Evolutionary conservation across 2,797 vertebrate species (phyloP), one percentile per base, ranked within the genome.

Genomic region (Sebastes nivosus): DNA sequence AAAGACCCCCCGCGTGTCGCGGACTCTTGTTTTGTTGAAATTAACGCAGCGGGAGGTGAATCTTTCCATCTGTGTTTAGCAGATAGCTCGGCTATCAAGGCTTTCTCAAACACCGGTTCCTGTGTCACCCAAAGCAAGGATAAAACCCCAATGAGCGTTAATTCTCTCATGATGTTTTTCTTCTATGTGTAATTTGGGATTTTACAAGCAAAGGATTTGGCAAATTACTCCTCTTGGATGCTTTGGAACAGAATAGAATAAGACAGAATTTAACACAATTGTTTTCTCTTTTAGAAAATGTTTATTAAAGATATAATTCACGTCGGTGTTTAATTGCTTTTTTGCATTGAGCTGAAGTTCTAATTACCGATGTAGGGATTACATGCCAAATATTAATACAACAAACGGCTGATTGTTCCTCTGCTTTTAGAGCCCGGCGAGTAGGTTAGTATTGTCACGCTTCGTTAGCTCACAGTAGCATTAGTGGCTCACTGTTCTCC

Each of bases 11-110:
- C 27, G 20, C 0, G 1, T 46, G 36, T 77, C 20, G 1, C 13
- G 11, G 55, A 64, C 16, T 22, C 24, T 67, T 8, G 16, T 73
- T 70, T 66, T 75, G 38, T 61, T 71, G 57, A 71, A 85, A 85
- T 80, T 18, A 76, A 55, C 79, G 3, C 77, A 61, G 81, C 64
- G 55, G 89, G 78, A 73, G 54, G 63, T 16, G 32, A 77, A 79
- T 86, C 65, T 74, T 85, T 79, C 81, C 6, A 79, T 80, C 72
- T 84, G 67, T 67, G 71, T 80, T 79, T 32, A 66, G 57, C 50
- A 74, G 67, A 82, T 67, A 55, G 70, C 70, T 66, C 42, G 46
- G 12, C 57, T 66, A 42, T 87, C 50, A 86, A 79, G 84, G 63
- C 24, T 36, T 68, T 10, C 25, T 69, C 54, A 57, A 52, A 52